Evolutionary conservation across 2,888 invertebrate species (phyloP).

Genomic region (Apamea monoglypha): DNA sequence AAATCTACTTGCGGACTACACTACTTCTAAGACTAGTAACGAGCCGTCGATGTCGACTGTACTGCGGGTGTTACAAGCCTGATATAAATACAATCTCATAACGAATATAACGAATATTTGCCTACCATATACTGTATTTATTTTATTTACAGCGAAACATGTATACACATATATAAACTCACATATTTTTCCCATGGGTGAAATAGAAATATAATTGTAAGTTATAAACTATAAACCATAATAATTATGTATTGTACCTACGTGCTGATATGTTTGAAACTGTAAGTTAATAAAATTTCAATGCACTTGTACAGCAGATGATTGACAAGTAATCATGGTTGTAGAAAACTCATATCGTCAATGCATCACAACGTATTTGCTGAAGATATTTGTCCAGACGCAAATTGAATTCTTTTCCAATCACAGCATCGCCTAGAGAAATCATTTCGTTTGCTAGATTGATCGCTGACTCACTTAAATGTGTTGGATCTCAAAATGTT

Average conservation of each 20-base stretch:
- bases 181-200: background rate
- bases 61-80: background rate
- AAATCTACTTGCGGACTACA: background rate
- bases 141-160: background rate
- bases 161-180: background rate
- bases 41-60: background rate
- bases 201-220: background rate
- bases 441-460: slow-evolving; percentile 56
- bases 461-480: slow-evolving; percentile 51
- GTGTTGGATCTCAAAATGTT: slow-evolving; percentile 20
- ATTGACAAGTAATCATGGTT: background rate
- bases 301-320: background rate
- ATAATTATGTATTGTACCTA: background rate
- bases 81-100: background rate
- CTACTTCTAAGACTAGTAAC: no score
- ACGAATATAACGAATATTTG: background rate
- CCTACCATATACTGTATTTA: background rate
- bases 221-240: no score
- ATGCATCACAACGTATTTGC: slow-evolving; percentile 50
- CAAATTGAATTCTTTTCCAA: slow-evolving; percentile 65
- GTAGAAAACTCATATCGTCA: slow-evolving; percentile 15
- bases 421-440: slow-evolving; percentile 56
- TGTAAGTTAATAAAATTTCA: background rate
- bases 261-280: background rate
- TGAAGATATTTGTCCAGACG: slow-evolving; percentile 56